Base-by-base conservation (phyloP, 2,797 vertebrate species). In the Carcharodon carcharias region DNA sequence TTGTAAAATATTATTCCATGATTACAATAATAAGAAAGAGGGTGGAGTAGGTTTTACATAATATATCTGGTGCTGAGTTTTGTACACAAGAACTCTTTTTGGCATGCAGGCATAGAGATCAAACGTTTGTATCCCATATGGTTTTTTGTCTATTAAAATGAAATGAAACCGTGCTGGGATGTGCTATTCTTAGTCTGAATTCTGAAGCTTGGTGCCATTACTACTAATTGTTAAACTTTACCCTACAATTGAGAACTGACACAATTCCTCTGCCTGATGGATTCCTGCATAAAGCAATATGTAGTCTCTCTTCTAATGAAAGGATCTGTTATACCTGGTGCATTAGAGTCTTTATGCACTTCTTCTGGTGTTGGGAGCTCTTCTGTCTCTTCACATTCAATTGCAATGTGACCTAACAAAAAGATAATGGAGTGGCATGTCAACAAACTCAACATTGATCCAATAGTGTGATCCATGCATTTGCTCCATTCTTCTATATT, bases 331-430 rank as follows among this genome's bases (percentile, higher is more conserved):
- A 96, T 97, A 99, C 99, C 99, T 98, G 99, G 98, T 65, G 98
- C 98, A 35, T 98, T 98, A 65, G 98, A 96, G 7, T 98, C 98
- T 97, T 99, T 99, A 96, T 97, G 98, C 23, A 97, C 98, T 54
- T 98, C 98, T 40, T 97, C 97, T 69, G 97, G 97, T 14, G 98
- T 97, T 54, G 98, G 98, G 4, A 98, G 98, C 2, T 99, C 98
- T 40, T 99, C 98, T 0, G 97, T 97, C 40, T 99, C 98, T 56
- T 98, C 98, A 89, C 99, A 97, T 65, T 99, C 99, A 0, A 98
- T 98, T 69, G 98, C 97, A 96, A 98, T 98, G 18, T 98, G 98
- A 97, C 97, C 99, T 98, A 97, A 96, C 77, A 96, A 97, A 97
- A 69, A 9, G 96, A 88, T 0, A 87, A 96, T 26, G 0, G 0